Percentiles rank a stretch among this genome's conserved stretches.
These are phyloP conservation scores for Eupelmus urozonus DNA, from an alignment of 2,888 invertebrate genomes.

Conservation along the genomic window DNA sequence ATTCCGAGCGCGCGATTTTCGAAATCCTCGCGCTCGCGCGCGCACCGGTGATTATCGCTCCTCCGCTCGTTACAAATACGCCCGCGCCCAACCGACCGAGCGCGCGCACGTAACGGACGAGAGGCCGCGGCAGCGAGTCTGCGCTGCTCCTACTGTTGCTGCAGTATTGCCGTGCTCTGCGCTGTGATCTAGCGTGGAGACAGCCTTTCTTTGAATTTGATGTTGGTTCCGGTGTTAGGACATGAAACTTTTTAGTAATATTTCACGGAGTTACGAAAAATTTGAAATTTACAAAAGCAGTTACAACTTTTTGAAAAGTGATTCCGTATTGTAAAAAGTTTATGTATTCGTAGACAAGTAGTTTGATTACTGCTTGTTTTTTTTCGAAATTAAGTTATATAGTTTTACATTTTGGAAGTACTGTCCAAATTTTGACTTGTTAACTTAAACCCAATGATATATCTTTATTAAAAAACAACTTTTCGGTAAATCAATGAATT, in stretches of 20 bases:
- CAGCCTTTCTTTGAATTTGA: constrained; percentile 46
- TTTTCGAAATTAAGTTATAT: too few relatives aligned
- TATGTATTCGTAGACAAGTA: too few relatives aligned
- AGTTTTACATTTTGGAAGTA: too few relatives aligned
- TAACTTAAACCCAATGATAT: too few relatives aligned
- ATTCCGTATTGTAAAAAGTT: too few relatives aligned
- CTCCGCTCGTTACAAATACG: constrained; percentile 40
- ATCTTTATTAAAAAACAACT: too few relatives aligned
- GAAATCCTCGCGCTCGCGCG: constrained; percentile 36
- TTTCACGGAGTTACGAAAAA: background rate
- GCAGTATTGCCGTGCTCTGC: too few relatives aligned
- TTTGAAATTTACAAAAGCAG: background rate
- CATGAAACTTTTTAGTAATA: background rate
- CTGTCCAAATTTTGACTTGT: too few relatives aligned
- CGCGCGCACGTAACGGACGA: background rate
- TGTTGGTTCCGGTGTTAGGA: background rate
- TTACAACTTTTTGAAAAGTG: too few relatives aligned
- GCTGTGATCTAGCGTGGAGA: constrained; percentile 6
- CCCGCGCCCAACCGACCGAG: background rate
- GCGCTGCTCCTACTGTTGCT: too few relatives aligned
- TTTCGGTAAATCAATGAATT: too few relatives aligned
- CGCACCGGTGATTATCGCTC: constrained; percentile 21
- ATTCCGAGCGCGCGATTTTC: constrained; percentile 36
- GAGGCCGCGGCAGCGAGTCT: background rate
- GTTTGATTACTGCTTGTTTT: too few relatives aligned